Percentiles rank a stretch among this genome's conserved stretches.
phyloP scores from a whole-genome alignment of 2,888 invertebrate species.

The Oligia strigilis region DNA sequence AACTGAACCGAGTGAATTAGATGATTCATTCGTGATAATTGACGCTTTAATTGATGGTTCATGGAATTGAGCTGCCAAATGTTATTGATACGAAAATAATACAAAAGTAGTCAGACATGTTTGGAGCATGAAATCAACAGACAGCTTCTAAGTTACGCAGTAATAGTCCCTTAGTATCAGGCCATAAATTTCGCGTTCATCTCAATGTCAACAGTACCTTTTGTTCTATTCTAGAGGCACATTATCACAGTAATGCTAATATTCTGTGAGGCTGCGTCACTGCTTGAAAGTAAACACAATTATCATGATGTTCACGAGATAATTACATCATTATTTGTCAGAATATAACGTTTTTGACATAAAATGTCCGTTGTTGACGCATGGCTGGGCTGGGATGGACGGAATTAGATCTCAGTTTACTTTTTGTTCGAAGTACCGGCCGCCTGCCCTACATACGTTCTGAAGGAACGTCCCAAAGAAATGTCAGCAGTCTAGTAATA shows the following conservation, averaged over 20 bases:
- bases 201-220: conserved; percentile 38
- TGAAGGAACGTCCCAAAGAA: conserved; percentile 49
- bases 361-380: conserved; percentile 51
- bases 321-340: conserved; percentile 58
- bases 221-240: conserved; percentile 24
- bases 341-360: conserved; percentile 50
- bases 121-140: neutral
- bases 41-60: conserved; percentile 46
- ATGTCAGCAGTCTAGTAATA: conserved; percentile 56
- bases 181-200: conserved; percentile 36
- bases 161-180: conserved; percentile 14
- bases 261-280: conserved; percentile 46
- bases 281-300: conserved; percentile 59
- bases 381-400: conserved; percentile 53
- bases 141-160: conserved; percentile 7
- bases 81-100: neutral
- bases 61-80: neutral
- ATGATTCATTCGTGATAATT: conserved; percentile 55
- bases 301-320: conserved; percentile 46
- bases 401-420: conserved; percentile 62
- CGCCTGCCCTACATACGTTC: conserved; percentile 59
- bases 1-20: conserved; percentile 16
- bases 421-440: conserved; percentile 40
- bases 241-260: conserved; percentile 49
- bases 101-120: neutral